phyloP scores from a whole-genome alignment of 1,140 invertebrate genomes.

The Procambarus clarkii region DNA sequence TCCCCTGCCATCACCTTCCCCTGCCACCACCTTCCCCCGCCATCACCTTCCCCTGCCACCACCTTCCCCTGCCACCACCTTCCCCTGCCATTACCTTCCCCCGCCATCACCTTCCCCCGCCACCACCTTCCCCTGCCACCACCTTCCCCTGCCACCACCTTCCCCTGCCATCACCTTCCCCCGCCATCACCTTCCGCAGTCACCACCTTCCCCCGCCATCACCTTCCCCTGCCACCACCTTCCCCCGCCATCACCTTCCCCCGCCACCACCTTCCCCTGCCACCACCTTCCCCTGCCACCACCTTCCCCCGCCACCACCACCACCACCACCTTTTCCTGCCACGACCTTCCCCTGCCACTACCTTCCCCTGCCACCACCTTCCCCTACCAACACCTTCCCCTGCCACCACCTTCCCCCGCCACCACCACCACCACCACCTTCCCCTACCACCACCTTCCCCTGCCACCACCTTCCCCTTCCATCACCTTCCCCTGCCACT shows the following conservation, averaged over 20 bases:
- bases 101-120: no score
- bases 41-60: no score
- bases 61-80: no score
- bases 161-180: background rate
- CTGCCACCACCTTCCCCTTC: background rate
- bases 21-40: no score
- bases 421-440: background rate
- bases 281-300: background rate
- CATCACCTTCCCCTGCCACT: background rate
- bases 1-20: no score
- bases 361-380: background rate
- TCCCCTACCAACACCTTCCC: background rate
- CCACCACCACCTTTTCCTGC: background rate
- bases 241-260: background rate
- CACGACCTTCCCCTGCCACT: background rate
- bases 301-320: background rate
- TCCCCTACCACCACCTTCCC: background rate
- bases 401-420: background rate
- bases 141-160: background rate
- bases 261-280: background rate
- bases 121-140: background rate
- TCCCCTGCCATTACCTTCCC: no score
- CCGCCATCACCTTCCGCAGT: background rate
- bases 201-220: background rate
- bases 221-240: background rate